A percentile compares a stretch with the other conserved stretches of the same genome.
phyloP scores from a whole-genome alignment of 2,888 invertebrate species.

The Caenorhabditis sp. region DNA sequence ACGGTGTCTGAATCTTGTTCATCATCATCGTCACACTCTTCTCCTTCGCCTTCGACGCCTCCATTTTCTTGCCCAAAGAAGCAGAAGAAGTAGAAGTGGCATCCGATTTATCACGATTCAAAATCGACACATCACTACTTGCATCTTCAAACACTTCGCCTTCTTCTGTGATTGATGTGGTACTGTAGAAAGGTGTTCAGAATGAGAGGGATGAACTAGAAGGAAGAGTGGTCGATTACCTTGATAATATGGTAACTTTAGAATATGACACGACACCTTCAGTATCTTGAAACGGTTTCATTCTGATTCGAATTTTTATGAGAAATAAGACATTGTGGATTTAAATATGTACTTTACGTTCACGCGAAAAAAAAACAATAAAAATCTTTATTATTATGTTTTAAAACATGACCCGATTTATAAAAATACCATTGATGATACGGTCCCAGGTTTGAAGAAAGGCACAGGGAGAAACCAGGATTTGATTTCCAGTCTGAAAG shows the following conservation, averaged over 20 bases:
- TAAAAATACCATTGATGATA: slow-evolving; percentile 4
- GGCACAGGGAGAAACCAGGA: slow-evolving; percentile 9
- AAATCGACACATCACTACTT: slow-evolving; percentile 32
- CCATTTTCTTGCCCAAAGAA: slow-evolving; percentile 5
- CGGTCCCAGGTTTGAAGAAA: slow-evolving; percentile 13
- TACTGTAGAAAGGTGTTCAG: background rate
- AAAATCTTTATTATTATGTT: too few species aligned
- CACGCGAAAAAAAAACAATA: too few species aligned
- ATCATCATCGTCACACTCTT: slow-evolving; percentile 10
- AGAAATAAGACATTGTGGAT: background rate
- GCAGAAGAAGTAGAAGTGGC: background rate
- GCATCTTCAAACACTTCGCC: slow-evolving; percentile 39
- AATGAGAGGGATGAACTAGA: too few species aligned
- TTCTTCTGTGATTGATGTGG: slow-evolving; percentile 5
- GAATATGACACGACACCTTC: background rate
- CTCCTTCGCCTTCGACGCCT: slow-evolving; percentile 5
- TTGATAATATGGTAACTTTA: background rate
- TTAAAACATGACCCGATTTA: background rate
- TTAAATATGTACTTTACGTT: too few species aligned
- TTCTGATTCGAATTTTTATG: background rate
- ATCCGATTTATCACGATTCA: slow-evolving; percentile 5
- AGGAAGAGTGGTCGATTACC: too few species aligned
- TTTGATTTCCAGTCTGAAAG: slow-evolving; percentile 6
- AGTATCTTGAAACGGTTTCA: background rate
- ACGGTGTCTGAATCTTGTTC: slow-evolving; percentile 23